Evolutionary conservation across 2,888 invertebrate genomes (phyloP), one percentile per base, ranked within the genome.

Genomic region (Melieria crassipennis): DNA sequence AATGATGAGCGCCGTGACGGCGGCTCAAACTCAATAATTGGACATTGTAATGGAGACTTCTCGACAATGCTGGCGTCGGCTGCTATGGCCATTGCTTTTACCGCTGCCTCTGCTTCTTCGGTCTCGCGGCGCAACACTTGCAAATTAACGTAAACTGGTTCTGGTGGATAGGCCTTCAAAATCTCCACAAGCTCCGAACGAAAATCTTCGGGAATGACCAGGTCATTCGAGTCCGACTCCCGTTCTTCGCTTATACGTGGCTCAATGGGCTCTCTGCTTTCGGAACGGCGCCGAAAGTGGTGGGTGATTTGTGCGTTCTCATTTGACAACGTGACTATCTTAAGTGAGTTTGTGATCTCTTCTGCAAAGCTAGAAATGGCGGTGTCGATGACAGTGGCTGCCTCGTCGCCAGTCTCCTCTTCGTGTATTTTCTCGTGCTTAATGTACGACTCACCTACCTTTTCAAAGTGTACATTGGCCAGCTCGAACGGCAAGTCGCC

Each of bases 371-470:
- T 82, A 0, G 85, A 84, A 77, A 85, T 82, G 6, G 82, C 79
- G 56, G 83, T 81, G 5, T 75, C 71, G 45, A 69, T 73, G 68
- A 79, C 50, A 71, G 73, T 75, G 66, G 72, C 72, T 50, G 73
- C 66, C 50, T 69, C 69, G 9, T 69, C 72, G 13, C 70, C 63
- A 5, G 66, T 70, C 45, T 69, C 60, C 16, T 75, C 78, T 80
- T 86, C 85, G 72, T 81, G 84, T 72, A 86, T 84, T 75, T 86
- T 84, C 74, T 87, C 87, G 79, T 87, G 87, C 82, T 86, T 87
- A 74, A 87, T 87, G 80, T 87, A 87, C 70, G 86, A 86, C 78
- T 87, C 87, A 83, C 87, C 87, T 82, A 87, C 87, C 84, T 87
- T 87, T 80, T 87, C 87, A 80, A 87, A 87, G 76, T 85, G 84